Evolutionary conservation across 1,140 invertebrate genomes (phyloP), one percentile per base, ranked within the genome.

Genomic region (Drosophila bipectinata): DNA sequence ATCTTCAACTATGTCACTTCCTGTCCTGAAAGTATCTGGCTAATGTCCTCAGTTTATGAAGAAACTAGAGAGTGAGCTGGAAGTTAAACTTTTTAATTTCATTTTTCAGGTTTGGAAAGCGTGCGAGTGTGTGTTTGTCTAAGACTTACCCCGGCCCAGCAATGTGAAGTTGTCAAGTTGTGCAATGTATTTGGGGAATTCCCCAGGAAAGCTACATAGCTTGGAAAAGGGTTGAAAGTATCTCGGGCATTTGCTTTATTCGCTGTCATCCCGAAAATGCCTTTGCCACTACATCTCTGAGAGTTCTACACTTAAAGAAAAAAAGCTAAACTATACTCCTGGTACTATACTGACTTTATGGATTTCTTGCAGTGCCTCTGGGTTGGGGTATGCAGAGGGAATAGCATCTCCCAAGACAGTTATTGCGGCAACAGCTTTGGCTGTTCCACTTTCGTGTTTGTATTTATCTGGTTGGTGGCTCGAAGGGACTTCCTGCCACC

Each of bases 41-140:
- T 69, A 68, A 69, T 69, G 66, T 67, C 41, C 18, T 18, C 18
- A 18, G 18, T 18, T 18, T 18, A 18, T 18, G 15, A 64, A 44
- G 48, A 68, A 68, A 67, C 54, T 54, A 51, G 68, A 69, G 66
- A 71, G 53, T 24, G 47, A 57, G 68, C 73, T 72, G 63, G 30
- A 56, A 77, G 74, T 67, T 77, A 37, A 85, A 81, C 82, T 81
- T 85, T 82, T 81, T 78, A 75, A 87, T 81, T 81, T 81, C 57
- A 87, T 85, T 87, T 73, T 69, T 44, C 62, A 55, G 55, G 26
- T 55, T 71, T 63, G 41, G n/a, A 60, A 39, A 51, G 51, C 39
- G 54, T 51, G 47, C 45, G 61, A 60, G 34, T 34, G 21, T 34
- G 41, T 34, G 41, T 52, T 66, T 64, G 56, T 68, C 30, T 68